These are phyloP conservation scores for Trachymyrmex septentrionalis DNA, from an alignment of 1,140 invertebrate species.

Conservation along the genomic window DNA sequence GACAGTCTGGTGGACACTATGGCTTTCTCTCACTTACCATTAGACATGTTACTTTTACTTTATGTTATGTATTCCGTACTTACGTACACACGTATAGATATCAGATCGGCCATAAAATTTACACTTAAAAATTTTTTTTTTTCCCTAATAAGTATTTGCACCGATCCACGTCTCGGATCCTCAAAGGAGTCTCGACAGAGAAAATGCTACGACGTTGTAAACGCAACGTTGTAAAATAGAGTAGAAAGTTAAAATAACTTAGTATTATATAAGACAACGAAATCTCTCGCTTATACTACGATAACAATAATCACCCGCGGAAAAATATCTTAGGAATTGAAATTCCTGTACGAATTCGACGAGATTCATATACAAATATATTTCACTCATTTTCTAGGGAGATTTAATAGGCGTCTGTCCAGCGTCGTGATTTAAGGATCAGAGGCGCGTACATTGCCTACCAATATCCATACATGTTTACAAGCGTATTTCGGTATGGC, in stretches of 20 bases:
- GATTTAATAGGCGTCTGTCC: slow-evolving; percentile 43
- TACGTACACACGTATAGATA: slow-evolving; percentile 75
- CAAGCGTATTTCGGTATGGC: slow-evolving; percentile 76
- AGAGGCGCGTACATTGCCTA: slow-evolving; percentile 56
- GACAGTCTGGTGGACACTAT: slow-evolving; percentile 86
- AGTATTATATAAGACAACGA: slow-evolving; percentile 24
- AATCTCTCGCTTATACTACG: slow-evolving; percentile 30
- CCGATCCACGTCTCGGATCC: slow-evolving; percentile 63
- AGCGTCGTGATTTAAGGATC: slow-evolving; percentile 65
- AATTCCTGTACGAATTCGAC: slow-evolving; percentile 52
- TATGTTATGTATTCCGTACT: slow-evolving; percentile 62
- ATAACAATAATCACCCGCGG: slow-evolving; percentile 46
- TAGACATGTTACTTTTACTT: slow-evolving; percentile 68
- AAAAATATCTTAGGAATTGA: slow-evolving; percentile 39
- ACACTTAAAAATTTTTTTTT: slow-evolving; percentile 61
- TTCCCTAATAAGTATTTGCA: slow-evolving; percentile 62
- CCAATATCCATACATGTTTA: slow-evolving; percentile 75
- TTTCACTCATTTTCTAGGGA: background rate
- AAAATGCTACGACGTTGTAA: slow-evolving; percentile 16
- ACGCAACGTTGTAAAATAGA: slow-evolving; percentile 23
- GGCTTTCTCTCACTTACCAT: slow-evolving; percentile 83
- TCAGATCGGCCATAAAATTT: slow-evolving; percentile 65
- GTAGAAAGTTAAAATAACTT: slow-evolving; percentile 30
- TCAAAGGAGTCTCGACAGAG: slow-evolving; percentile 59
- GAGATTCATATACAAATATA: slow-evolving; percentile 46